phyloP scores from a whole-genome alignment of 2,888 invertebrate species.

The Timema cristinae region DNA sequence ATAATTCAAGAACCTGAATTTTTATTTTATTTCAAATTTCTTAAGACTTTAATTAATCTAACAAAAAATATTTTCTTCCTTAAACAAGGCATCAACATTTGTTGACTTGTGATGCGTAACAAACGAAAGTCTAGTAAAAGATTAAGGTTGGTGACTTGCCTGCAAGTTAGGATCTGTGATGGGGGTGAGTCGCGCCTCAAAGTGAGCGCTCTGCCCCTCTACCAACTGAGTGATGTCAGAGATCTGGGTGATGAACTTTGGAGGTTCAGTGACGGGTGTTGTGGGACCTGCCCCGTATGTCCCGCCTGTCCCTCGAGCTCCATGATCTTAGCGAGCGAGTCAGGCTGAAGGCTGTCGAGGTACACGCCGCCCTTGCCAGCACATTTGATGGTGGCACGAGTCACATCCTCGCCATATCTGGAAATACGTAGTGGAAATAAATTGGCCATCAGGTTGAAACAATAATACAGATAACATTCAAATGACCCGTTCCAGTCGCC shows the following conservation, averaged over 20 bases:
- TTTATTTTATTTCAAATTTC: neutral
- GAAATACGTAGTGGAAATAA: neutral
- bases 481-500: too few species aligned
- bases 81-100: neutral
- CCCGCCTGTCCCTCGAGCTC: constrained; percentile 72
- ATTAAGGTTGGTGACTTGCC: constrained; percentile 42
- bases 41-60: neutral
- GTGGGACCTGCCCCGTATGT: constrained; percentile 59
- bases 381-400: constrained; percentile 78
- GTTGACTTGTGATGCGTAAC: too few species aligned
- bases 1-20: neutral
- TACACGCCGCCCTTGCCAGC: constrained; percentile 79
- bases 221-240: constrained; percentile 77
- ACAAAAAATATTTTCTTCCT: neutral
- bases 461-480: too few species aligned
- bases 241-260: constrained; percentile 86
- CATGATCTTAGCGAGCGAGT: constrained; percentile 81
- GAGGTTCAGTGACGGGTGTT: constrained; percentile 67
- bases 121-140: too few species aligned
- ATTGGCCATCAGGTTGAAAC: too few species aligned
- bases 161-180: constrained; percentile 90
- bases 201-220: constrained; percentile 93
- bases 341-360: constrained; percentile 85
- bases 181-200: constrained; percentile 89
- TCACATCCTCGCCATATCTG: constrained; percentile 79